Evolutionary conservation across 2,113 vertebrate genomes (phyloP), one percentile per base, ranked within the genome.

Genomic region (Cnemophilus loriae): DNA sequence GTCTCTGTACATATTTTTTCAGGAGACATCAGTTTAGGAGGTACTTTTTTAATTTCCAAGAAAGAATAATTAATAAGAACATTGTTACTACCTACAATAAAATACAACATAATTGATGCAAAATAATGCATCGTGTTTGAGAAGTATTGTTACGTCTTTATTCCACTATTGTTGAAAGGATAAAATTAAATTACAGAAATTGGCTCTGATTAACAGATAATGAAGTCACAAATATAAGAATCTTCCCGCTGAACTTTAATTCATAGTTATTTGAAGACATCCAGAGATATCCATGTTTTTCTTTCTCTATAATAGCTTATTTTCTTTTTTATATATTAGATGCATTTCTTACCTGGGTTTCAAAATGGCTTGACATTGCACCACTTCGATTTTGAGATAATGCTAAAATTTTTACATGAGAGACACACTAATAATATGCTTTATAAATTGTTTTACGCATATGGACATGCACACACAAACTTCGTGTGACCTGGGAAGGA

Each of bases 311-410:
- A 44, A 44, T 7, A 22, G 0, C 3, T 63, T 39, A 13, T 50
- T 67, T 47, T 35, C 6, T 33, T 49, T 84, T 35, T 35, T 12
- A 39, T 28, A 0, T 14, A 6, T 68, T 35, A 16, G 6, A 64
- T n/a, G 47, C 0, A 15, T 30, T 65, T 85, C 20, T 61, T 69
- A 32, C 8, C 10, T 64, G 8, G 59, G 11, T 75, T 89, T 79
- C 16, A 3, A 16, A 75, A 78, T 59, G 13, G 1, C 22, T 82
- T 85, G 16, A 30, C 0, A 1, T n/a, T 11, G 0, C 8, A 46
- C 0, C 17, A 35, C 30, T 46, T 70, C 44, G 27, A 39, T 50
- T 91, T 93, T 46, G 6, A 35, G 19, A 44, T 28, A 53, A 37
- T 30, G 12, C 0, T 53, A 69, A 20, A 7, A 2, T 27, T 52